Evolutionary conservation across 1,140 invertebrate species (phyloP).

Genomic region (Acromyrmex echinatior): DNA sequence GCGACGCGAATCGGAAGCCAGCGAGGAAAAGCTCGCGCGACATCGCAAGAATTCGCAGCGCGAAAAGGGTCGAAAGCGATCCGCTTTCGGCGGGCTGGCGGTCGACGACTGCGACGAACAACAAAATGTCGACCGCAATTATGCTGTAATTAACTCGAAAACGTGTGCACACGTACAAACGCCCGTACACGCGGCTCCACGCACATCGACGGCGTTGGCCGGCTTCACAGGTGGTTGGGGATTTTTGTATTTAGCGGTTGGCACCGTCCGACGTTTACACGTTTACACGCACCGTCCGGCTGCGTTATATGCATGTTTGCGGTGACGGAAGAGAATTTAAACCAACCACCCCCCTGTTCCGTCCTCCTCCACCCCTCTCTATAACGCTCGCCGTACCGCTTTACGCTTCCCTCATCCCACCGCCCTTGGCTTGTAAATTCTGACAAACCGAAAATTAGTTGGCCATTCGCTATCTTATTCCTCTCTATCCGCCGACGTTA

Average conservation of each 20-base stretch:
- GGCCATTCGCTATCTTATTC: conserved; percentile 42
- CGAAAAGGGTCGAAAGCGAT: conserved; percentile 65
- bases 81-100: conserved; percentile 60
- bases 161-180: conserved; percentile 43
- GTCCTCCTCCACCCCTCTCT: not conserved
- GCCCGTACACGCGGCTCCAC: not conserved
- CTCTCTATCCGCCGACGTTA: not conserved
- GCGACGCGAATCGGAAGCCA: conserved; percentile 48
- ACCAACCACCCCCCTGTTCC: conserved; percentile 77
- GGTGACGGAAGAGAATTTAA: conserved; percentile 87
- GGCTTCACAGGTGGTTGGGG: conserved; percentile 86
- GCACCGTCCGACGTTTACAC: conserved; percentile 83
- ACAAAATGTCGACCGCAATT: conserved; percentile 87
- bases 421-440: conserved; percentile 45
- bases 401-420: conserved; percentile 9
- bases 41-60: conserved; percentile 72
- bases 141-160: conserved; percentile 86
- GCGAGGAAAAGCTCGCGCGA: conserved; percentile 68
- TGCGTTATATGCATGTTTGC: conserved; percentile 87
- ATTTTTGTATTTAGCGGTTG: conserved; percentile 87
- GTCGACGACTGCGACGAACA: conserved; percentile 78
- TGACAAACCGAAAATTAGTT: conserved; percentile 52
- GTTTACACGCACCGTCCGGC: conserved; percentile 84
- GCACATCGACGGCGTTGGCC: conserved; percentile 55
- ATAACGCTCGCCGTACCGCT: not conserved